Evolutionary conservation across 2,888 invertebrate species (phyloP), one percentile per base, ranked within the genome.

Genomic region (Noctua janthina): DNA sequence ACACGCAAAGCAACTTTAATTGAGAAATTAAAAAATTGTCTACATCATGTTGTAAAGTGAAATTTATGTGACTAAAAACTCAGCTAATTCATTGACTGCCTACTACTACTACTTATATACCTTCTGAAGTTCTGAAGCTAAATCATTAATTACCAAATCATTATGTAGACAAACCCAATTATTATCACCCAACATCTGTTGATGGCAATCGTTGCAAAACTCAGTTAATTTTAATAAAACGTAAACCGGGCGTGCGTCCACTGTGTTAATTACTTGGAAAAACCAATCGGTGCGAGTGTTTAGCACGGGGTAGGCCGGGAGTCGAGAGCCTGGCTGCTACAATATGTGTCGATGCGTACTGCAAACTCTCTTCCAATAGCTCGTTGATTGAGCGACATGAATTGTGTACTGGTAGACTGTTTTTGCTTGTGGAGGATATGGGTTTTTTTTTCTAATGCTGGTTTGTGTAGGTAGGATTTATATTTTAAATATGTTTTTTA

Each of bases 161-260:
- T 46, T 43, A 66, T 51, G 43, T 13, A 46, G 54, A 62, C 29
- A 64, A 29, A 56, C 15, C 46, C 43, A 62, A 70, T 67, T 76
- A 23, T 78, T 78, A 82, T 83, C 81, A 43, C 11, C 59, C 43
- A 77, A 74, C 79, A 87, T 82, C 81, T 81, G 79, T 76, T 71
- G 83, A 85, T 85, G 72, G 75, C 74, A 74, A 84, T 87, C 74
- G 82, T 72, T 85, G 75, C 83, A 79, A 81, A 86, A 87, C 81
- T 84, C 80, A 81, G 90, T 90, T 89, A 88, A 91, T 91, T 91
- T 89, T 84, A 87, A 90, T 91, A 89, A 90, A 90, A 89, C 84
- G 80, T 75, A 79, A 78, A 78, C 83, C 80, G 76, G 75, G 66
- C 64, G 82, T 87, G 85, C 88, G 79, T 83, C 71, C 84, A 81